phyloP scores from a whole-genome alignment of 1,140 invertebrate species.

The Calliphora vicina region DNA sequence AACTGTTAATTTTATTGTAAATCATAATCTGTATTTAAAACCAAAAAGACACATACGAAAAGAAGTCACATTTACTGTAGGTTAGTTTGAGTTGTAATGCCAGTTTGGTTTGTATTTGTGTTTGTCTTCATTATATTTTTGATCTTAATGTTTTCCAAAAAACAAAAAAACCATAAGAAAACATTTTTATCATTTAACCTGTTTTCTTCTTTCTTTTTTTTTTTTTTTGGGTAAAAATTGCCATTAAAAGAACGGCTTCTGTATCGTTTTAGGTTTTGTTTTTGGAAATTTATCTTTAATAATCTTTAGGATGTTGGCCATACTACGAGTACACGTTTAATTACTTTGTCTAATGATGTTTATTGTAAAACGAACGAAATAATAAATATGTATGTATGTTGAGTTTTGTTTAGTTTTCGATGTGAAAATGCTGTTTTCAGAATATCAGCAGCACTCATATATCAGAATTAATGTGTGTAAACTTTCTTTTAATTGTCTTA shows the following conservation, averaged over 20 bases:
- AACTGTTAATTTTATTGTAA: constrained; percentile 30
- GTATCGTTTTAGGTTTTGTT: background rate
- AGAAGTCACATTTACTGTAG: background rate
- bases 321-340: constrained; percentile 12
- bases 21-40: constrained; percentile 21
- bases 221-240: background rate
- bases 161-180: background rate
- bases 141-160: background rate
- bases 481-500: background rate
- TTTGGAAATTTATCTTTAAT: constrained; percentile 28
- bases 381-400: background rate
- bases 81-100: background rate
- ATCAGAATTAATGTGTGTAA: background rate
- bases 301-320: constrained; percentile 30
- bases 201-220: background rate
- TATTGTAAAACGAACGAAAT: background rate
- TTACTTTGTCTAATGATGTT: constrained; percentile 22
- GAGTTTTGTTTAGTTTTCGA: background rate
- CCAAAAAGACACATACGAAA: background rate
- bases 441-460: no score
- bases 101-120: background rate
- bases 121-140: background rate
- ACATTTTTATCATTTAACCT: constrained; percentile 24
- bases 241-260: constrained; percentile 1
- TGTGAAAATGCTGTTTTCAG: background rate